Conservation (phyloP, 2,888 invertebrate species). For the Hofmannophila pseudospretella region DNA sequence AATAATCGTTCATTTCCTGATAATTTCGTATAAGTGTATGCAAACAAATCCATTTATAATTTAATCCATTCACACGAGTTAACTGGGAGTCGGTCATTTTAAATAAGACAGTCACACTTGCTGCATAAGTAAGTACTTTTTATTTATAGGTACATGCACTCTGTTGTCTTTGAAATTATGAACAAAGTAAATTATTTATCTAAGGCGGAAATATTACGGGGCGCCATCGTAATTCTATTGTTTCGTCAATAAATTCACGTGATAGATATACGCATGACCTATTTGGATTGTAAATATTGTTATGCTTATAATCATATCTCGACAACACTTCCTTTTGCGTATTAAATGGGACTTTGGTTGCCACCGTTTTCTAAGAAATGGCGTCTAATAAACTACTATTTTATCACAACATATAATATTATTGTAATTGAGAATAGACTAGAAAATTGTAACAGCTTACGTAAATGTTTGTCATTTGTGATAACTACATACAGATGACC, state of each 20-base stretch:
- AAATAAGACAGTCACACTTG: conserved; percentile 2
- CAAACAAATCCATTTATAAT: background rate
- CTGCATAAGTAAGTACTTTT: no score
- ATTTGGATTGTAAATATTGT: background rate
- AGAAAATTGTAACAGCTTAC: no score
- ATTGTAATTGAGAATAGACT: no score
- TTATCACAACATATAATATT: no score
- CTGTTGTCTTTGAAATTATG: conserved; percentile 6
- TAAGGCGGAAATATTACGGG: conserved; percentile 3
- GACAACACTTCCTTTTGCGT: background rate
- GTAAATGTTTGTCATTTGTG: no score
- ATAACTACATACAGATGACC: no score
- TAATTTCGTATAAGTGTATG: background rate
- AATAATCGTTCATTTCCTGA: no score
- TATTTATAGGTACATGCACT: background rate
- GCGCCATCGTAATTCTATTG: conserved; percentile 4
- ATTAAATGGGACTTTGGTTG: no score
- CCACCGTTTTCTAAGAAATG: no score
- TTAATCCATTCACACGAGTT: background rate
- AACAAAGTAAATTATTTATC: conserved; percentile 2
- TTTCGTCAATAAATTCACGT: background rate
- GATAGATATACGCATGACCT: background rate
- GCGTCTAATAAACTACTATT: no score
- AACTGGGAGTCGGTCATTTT: conserved; percentile 1
- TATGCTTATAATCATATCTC: background rate